Base-by-base conservation (phyloP, 1,140 invertebrate species). In the Drosophila nasuta region DNA sequence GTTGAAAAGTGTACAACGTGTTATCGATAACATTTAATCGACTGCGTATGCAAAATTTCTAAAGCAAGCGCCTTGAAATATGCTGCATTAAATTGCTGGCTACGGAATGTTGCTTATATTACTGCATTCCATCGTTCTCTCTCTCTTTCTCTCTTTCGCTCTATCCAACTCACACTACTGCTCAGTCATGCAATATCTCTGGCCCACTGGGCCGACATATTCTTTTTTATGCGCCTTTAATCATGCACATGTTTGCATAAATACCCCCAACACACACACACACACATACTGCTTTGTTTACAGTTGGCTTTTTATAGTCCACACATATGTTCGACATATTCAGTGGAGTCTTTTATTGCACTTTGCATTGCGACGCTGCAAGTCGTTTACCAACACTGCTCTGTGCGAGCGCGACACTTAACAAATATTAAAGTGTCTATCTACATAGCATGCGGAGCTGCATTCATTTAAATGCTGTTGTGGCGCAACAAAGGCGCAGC, bases 261-360 rank as follows among this genome's bases (percentile, higher is more conserved):
- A 48, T 46, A 48, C 64, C 2, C 4, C n/a, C 56, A 28, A 33
- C 25, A 66, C 46, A 41, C 65, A 59, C 54, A 46, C 1, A 45
- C 33, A 15, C 6, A 30, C 10, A 65, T 13, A 58, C 0, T 10
- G 65, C 72, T 82, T 82, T 87, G 82, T 87, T 87, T 87, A 88
- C 83, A 77, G 63, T 88, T 77, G 49, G 59, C 77, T 82, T 77
- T 88, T 82, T 80, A 82, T 75, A 75, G 74, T 68, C 76, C 77
- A 88, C 82, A 82, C 77, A 74, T 79, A 74, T 87, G 82, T 82
- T 82, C 63, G 76, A 77, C 82, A 87, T 82, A 69, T 69, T 64
- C 79, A 74, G 72, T 80, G 73, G 68, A 51, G 43, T 69, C 58
- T 68, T 77, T 78, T 76, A 72, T 79, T 76, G 62, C 60, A 13